Evolutionary conservation across 2,888 invertebrate species (phyloP), one percentile per base, ranked within the genome.

Genomic region (Torymus tubicola): DNA sequence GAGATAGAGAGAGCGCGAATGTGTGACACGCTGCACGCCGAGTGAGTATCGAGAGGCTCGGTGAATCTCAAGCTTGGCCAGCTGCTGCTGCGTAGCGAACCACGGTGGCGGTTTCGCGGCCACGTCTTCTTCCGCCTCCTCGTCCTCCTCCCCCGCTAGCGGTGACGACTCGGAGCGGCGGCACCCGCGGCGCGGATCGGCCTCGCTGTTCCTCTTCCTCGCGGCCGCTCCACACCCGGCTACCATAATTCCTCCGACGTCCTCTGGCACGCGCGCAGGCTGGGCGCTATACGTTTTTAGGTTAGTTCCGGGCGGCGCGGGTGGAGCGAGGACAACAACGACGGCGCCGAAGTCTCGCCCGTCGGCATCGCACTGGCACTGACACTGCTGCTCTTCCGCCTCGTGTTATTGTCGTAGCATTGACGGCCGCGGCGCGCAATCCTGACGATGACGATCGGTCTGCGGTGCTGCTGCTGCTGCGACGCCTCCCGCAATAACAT

Each of bases 401-500:
- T 31, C 52, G 42, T 21, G 75, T 24, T 58, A n/a, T 24, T 31
- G 24, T 14, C 63, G 24, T 2, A n/a, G 72, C 21, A 61, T 42
- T 31, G 65, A 67, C 67, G 58, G 8, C 53, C 21, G 53, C 52
- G 58, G n/a, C 55, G 67, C 58, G 74, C 69, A 50, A 64, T 73
- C 71, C 50, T 57, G 64, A 42, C 42, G 42, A 42, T 42, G 42
- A 42, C 42, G 42, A 64, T 70, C 77, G 24, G 64, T 61, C 63
- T 63, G 76, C 76, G 65, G 24, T 65, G 77, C 57, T 70, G 76
- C 67, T 69, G 76, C 67, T 69, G 68, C 60, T 50, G 65, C 73
- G 68, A 52, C 79, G 67, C 72, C 78, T 72, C 68, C 78, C 68
- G 57, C 79, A 79, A 79, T 69, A 79, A 73, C 73, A 79, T 65